Base-by-base conservation (phyloP, 2,113 vertebrate genomes). In the Pantherophis guttatus region DNA sequence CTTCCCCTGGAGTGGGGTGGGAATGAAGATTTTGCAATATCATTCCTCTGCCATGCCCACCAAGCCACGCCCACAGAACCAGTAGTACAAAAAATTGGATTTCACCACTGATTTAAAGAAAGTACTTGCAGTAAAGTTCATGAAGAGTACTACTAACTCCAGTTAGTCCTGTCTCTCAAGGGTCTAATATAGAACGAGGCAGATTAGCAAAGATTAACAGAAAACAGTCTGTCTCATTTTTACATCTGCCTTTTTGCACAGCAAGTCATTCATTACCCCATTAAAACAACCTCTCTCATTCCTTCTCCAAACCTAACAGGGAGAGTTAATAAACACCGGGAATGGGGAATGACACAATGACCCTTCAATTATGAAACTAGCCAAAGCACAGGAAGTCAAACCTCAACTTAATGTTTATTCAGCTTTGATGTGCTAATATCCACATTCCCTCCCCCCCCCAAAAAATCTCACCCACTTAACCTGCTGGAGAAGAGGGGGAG, bases 331-430 rank as follows among this genome's bases (percentile, higher is more conserved):
- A 96, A 96, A 94, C 85, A 26, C 70, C 54, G 58, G 85, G 39
- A 11, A 93, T 88, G 95, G 92, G 87, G 65, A 0, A 0, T 94
- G 95, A 93, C 91, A 92, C 0, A 7, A 57, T 44, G 95, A 90
- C 50, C 93, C 92, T 89, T 96, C 94, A 90, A 93, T 94, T 57
- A 91, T 9, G 93, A 91, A 85, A 91, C 55, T 91, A 95, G 95
- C 89, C 92, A 86, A 91, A 94, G 94, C 59, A 93, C 55, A 89
- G 97, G 95, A 97, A 97, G 95, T 65, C 75, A 93, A 91, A 94
- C 88, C 96, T 96, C 95, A 94, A 93, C 90, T 94, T 89, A 90
- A 50, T 94, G 95, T 92, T 96, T 95, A 96, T 91, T 96, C 93
- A 95, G 81, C 92, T 94, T 93, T 95, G 92, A 94, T 86, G 95